These are phyloP conservation scores for Echinops telfairi DNA, from an alignment of 2,113 vertebrate genomes.

Conservation along the genomic window DNA sequence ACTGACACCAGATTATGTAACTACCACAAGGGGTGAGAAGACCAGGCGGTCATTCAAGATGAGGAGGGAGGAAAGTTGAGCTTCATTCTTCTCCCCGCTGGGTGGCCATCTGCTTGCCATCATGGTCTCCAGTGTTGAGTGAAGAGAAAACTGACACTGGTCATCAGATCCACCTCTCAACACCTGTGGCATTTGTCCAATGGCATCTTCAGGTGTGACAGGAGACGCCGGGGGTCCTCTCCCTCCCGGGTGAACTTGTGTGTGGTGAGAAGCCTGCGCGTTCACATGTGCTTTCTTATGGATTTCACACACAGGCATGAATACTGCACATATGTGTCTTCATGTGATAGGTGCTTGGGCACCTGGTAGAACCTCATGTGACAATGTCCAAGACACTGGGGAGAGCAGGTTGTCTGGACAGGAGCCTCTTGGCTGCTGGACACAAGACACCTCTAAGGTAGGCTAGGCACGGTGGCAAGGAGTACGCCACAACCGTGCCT, in stretches of 20 bases:
- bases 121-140: slow-evolving; percentile 1
- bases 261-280: neutral
- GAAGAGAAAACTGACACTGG: slow-evolving; percentile 66
- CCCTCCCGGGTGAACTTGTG: fast-evolving
- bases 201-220: slow-evolving; percentile 28
- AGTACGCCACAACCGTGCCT: neutral
- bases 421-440: neutral
- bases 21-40: neutral
- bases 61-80: neutral
- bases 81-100: slow-evolving; percentile 43
- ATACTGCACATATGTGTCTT: neutral
- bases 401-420: neutral
- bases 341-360: neutral
- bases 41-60: neutral
- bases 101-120: neutral
- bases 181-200: neutral
- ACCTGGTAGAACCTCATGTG: neutral
- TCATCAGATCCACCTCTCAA: slow-evolving; percentile 68
- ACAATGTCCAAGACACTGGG: neutral
- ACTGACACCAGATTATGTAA: too few species aligned
- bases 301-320: neutral
- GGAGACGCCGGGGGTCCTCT: neutral
- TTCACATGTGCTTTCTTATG: neutral
- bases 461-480: neutral
- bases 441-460: neutral